Percentiles rank a stretch among this genome's conserved stretches.
These are phyloP conservation scores for Notocelia uddmanniana DNA, from an alignment of 2,888 invertebrate genomes.

Conservation along the genomic window DNA sequence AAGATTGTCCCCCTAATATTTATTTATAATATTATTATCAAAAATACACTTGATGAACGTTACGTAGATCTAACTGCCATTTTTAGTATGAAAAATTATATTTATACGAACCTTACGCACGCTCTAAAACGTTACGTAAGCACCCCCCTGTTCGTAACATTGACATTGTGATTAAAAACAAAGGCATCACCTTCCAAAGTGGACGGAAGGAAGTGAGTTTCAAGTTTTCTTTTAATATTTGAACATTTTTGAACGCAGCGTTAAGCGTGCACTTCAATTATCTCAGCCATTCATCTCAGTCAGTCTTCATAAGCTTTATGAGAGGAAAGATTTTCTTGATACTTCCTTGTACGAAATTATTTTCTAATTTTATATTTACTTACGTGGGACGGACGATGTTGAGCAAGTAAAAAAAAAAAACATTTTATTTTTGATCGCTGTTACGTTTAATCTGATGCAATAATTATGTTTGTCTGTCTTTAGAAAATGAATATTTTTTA, in stretches of 20 bases:
- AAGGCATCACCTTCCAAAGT: background rate
- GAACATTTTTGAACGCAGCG: slow-evolving; percentile 39
- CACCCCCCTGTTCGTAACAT: background rate
- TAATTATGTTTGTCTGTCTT: too few species aligned
- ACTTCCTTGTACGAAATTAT: slow-evolving; percentile 52
- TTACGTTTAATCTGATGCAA: background rate
- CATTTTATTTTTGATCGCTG: background rate
- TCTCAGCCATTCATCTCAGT: slow-evolving; percentile 76
- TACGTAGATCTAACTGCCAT: too few species aligned
- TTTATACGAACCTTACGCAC: too few species aligned
- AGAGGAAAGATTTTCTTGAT: slow-evolving; percentile 65
- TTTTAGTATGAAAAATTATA: too few species aligned
- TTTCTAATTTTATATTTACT: slow-evolving; percentile 53
- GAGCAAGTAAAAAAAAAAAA: too few species aligned
- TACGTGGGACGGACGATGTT: background rate
- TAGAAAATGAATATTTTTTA: too few species aligned
- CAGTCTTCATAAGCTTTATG: slow-evolving; percentile 67
- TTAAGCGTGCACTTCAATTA: slow-evolving; percentile 64
- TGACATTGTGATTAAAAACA: background rate
- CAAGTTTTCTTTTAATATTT: slow-evolving; percentile 44
- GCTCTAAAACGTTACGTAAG: too few species aligned
- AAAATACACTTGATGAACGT: too few species aligned
- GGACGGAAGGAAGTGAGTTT: slow-evolving; percentile 16
- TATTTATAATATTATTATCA: too few species aligned
- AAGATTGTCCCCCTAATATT: too few species aligned